These are phyloP conservation scores for Odocoileus hemionus DNA, from an alignment of 2,113 vertebrate genomes.

Conservation along the genomic window DNA sequence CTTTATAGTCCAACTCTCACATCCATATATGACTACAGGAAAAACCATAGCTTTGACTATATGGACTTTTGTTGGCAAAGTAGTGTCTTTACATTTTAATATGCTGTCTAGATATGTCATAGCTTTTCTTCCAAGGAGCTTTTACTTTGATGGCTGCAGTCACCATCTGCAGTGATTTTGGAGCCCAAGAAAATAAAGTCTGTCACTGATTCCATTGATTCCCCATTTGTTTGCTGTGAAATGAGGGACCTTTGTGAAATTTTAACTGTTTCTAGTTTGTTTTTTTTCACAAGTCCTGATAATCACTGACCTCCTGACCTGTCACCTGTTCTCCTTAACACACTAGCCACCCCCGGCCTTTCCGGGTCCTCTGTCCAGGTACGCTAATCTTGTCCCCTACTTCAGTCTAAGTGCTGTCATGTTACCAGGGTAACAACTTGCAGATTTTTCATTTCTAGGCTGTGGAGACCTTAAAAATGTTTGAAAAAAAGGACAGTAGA, in stretches of 20 bases:
- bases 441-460: slow-evolving; percentile 83
- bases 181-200: not conserved
- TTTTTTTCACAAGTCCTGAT: not conserved
- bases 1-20: not conserved
- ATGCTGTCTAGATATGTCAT: not conserved
- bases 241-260: not conserved
- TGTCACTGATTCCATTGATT: not conserved
- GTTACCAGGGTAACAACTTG: slow-evolving; percentile 40
- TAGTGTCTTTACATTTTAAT: not conserved
- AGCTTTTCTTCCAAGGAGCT: not conserved
- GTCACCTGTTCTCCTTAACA: not conserved
- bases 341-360: not conserved
- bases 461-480: slow-evolving; percentile 93
- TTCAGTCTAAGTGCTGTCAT: not conserved
- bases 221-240: not conserved
- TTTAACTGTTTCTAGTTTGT: not conserved
- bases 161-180: not conserved
- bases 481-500: slow-evolving; percentile 96
- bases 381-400: not conserved
- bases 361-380: not conserved
- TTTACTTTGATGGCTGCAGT: not conserved
- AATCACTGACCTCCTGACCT: slow-evolving; percentile 2
- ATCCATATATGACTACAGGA: not conserved
- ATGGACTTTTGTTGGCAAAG: not conserved
- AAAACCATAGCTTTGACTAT: not conserved